These are phyloP conservation scores for Rugalucina vietnamica DNA, from an alignment of 2,888 invertebrate species.

Conservation along the genomic window DNA sequence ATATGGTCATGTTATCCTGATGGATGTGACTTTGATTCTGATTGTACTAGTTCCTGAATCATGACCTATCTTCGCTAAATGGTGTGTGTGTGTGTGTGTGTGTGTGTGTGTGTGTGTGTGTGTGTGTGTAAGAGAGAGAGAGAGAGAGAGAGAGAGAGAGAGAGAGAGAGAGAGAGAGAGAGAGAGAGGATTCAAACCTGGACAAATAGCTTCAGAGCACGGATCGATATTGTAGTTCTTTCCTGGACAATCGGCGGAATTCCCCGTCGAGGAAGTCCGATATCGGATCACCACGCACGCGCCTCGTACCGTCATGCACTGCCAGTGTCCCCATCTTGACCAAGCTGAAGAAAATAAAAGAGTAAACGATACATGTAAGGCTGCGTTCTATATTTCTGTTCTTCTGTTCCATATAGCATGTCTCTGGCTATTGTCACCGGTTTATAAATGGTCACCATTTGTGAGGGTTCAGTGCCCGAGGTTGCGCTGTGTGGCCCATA, in stretches of 20 bases:
- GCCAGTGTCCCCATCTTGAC: not conserved
- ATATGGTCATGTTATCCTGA: too few species aligned
- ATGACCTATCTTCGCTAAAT: too few species aligned
- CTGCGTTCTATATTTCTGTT: too few species aligned
- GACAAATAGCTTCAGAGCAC: not conserved
- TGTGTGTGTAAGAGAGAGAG: constrained; percentile 5
- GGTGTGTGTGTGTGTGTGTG: constrained; percentile 5
- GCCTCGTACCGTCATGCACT: not conserved
- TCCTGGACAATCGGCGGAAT: not conserved
- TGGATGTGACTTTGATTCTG: too few species aligned
- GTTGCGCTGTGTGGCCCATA: too few species aligned
- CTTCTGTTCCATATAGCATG: too few species aligned
- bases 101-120: constrained; percentile 14
- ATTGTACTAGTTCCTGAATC: too few species aligned
- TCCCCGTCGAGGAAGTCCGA: not conserved
- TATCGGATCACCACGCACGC: not conserved
- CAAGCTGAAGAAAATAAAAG: not conserved
- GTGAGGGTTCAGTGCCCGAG: too few species aligned
- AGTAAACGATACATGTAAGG: too few species aligned
- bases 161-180: not conserved
- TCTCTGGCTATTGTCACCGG: too few species aligned
- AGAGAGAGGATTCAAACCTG: not conserved
- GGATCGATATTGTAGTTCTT: not conserved
- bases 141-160: constrained; percentile 14
- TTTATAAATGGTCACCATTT: too few species aligned